These are phyloP conservation scores for Papilio demoleus DNA, from an alignment of 2,888 invertebrate genomes.

Conservation along the genomic window DNA sequence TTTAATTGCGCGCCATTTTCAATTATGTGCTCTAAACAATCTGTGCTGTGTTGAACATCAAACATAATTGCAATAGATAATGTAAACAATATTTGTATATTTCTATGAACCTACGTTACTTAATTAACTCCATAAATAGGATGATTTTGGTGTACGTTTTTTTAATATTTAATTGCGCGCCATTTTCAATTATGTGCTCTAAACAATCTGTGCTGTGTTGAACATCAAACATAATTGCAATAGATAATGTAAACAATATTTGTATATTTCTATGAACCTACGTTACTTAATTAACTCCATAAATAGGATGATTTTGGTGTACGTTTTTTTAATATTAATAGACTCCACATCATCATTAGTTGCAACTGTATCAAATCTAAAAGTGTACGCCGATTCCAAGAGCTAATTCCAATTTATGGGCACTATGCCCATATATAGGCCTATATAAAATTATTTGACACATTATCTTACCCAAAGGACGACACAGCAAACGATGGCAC, in stretches of 20 bases:
- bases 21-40: slow-evolving; percentile 8
- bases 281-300: too few species aligned
- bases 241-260: too few species aligned
- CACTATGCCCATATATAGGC: not conserved
- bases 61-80: slow-evolving; percentile 10
- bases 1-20: slow-evolving; percentile 18
- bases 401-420: not conserved
- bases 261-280: too few species aligned
- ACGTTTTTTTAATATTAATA: too few species aligned
- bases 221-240: too few species aligned
- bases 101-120: slow-evolving; percentile 6
- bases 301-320: too few species aligned
- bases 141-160: too few species aligned
- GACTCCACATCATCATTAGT: too few species aligned
- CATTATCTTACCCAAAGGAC: slow-evolving; percentile 90
- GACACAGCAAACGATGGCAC: slow-evolving; percentile 94
- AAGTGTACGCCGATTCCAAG: not conserved
- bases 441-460: not conserved
- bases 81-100: slow-evolving; percentile 12
- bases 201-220: too few species aligned
- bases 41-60: slow-evolving; percentile 6
- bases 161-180: too few species aligned
- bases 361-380: too few species aligned
- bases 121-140: slow-evolving; percentile 8
- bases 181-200: too few species aligned